Evolutionary conservation across 2,888 invertebrate species (phyloP).

Genomic region (Neuroscelio doddi): DNA sequence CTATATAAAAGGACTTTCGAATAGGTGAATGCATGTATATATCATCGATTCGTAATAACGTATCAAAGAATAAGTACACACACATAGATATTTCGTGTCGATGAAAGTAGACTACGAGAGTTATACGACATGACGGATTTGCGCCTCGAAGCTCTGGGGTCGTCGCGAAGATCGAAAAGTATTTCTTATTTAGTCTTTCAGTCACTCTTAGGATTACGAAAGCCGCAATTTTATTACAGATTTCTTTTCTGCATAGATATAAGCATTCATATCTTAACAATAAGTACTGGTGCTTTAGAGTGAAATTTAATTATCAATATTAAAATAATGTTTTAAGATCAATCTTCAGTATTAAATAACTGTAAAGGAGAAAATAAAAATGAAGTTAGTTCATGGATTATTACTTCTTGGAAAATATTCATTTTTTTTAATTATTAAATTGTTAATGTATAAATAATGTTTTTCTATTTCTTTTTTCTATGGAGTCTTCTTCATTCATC

Average conservation of each 20-base stretch:
- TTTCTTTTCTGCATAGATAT: neutral
- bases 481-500: constrained; percentile 47
- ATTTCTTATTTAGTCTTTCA: constrained; percentile 70
- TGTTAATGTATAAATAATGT: no score
- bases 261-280: neutral
- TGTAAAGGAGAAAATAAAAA: no score
- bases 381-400: no score
- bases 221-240: neutral
- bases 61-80: constrained; percentile 27
- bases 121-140: constrained; percentile 43
- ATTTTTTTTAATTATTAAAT: no score
- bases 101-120: constrained; percentile 36
- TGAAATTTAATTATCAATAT: no score
- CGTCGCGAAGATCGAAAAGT: constrained; percentile 65
- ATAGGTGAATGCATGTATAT: constrained; percentile 10
- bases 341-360: no score
- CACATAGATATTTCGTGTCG: constrained; percentile 17
- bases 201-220: constrained; percentile 63
- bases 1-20: no score
- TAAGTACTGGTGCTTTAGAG: no score
- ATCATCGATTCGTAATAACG: constrained; percentile 38
- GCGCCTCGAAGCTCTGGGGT: constrained; percentile 45
- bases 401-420: no score
- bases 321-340: no score
- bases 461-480: constrained; percentile 16